Evolutionary conservation across 2,113 vertebrate genomes (phyloP), one percentile per base, ranked within the genome.

Genomic region (Peromyscus leucopus): DNA sequence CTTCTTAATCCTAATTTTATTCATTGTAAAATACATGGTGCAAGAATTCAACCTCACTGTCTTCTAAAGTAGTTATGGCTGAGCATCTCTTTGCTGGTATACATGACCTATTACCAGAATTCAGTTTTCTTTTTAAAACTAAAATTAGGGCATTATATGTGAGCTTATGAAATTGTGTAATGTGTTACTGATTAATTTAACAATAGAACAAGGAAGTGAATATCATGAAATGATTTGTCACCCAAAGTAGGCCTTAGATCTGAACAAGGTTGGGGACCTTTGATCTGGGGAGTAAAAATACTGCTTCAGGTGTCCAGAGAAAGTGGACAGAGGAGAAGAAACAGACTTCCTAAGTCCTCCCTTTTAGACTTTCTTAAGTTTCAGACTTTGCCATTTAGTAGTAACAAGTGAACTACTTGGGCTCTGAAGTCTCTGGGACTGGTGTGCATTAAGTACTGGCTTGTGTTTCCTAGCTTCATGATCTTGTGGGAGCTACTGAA

Each of bases 121-220:
- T 74, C 65, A 57, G n/a, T 80, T 94, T 86, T 71, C n/a, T 86
- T 17, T 67, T 85, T 69, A 74, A 55, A n/a, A 55, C 63, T 87
- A 75, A 19, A 51, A 26, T 57, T 72, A 57, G 55, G 31, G 10
- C 15, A 96, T 75, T 42, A 36, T 46, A 33, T 51, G 24, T 12
- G 33, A 65, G 11, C 82, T 72, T 75, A 36, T 80, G 72, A 93
- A 92, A 87, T 82, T 67, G 19, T 69, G 3, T 15, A 22, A n/a
- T 69, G 42, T 69, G 57, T 69, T 93, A 79, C 33, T 42, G 26
- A 7, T n/a, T 24, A 90, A 65, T 90, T 93, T 95, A 82, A 92
- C 67, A 89, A 42, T 80, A 93, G 89, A 61, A 90, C 69, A 74
- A 91, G 87, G 93, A 84, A 74, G 4, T 13, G 12, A 0, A 3